Conservation (phyloP, 2,888 invertebrate genomes). For the Gastracanthus pulcherrimus region DNA sequence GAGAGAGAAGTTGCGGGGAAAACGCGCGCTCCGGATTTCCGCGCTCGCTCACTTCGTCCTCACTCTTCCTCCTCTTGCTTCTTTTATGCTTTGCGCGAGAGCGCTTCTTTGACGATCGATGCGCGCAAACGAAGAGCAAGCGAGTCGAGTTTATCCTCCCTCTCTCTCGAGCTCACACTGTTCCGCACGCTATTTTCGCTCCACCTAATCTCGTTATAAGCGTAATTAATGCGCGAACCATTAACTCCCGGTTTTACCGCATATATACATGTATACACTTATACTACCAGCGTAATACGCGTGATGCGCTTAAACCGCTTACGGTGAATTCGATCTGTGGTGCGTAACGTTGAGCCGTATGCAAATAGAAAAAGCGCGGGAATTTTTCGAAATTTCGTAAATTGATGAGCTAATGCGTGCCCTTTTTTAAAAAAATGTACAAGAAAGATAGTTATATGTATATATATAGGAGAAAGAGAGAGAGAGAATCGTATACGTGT, state of each 20-base stretch:
- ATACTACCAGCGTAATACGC: neutral
- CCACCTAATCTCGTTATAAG: conserved; percentile 48
- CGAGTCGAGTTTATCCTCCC: conserved; percentile 22
- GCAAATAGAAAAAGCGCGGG: neutral
- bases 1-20: conserved; percentile 25
- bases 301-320: conserved; percentile 18
- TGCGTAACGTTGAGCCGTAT: neutral
- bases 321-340: conserved; percentile 25
- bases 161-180: too few species aligned
- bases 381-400: conserved; percentile 13
- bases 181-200: neutral
- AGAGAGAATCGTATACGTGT: conserved; percentile 16
- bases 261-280: neutral
- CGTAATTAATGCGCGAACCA: conserved; percentile 51
- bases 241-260: conserved; percentile 24
- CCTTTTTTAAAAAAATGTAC: neutral
- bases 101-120: conserved; percentile 41
- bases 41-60: conserved; percentile 4
- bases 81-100: neutral
- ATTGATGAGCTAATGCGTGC: neutral
- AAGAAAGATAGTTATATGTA: neutral
- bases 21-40: conserved; percentile 18
- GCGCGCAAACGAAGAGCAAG: conserved; percentile 34
- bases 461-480: neutral
- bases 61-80: conserved; percentile 1